Conservation (phyloP, 1,140 invertebrate species). For the Hycleus phaleratus region DNA sequence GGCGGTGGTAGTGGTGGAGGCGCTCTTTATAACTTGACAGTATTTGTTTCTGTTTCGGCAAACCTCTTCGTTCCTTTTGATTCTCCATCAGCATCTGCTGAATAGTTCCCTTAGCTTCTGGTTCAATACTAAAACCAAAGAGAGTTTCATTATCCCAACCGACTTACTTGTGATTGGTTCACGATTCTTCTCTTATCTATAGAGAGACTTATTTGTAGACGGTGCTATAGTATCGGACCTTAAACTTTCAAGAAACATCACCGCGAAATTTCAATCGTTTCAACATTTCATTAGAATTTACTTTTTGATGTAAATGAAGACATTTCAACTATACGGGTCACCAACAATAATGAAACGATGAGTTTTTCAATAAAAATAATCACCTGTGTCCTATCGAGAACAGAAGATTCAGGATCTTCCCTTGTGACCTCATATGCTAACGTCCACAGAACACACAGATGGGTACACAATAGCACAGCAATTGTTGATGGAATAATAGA, state of each 20-base stretch:
- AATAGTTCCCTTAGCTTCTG: conserved; percentile 30
- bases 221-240: no score
- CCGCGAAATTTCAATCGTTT: no score
- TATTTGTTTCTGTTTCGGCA: conserved; percentile 40
- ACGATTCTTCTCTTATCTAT: conserved; percentile 35
- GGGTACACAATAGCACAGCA: conserved; percentile 32
- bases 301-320: no score
- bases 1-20: conserved; percentile 16
- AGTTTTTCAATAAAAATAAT: background rate
- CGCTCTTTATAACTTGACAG: conserved; percentile 37
- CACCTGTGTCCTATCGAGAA: conserved; percentile 4
- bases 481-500: conserved; percentile 35
- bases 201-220: conserved; percentile 32
- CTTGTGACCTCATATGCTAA: conserved; percentile 13
- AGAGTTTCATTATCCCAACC: conserved; percentile 31
- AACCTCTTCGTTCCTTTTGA: conserved; percentile 34
- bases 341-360: no score
- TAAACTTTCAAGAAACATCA: no score
- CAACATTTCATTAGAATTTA: no score
- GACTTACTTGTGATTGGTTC: conserved; percentile 35
- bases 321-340: no score
- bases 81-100: conserved; percentile 39
- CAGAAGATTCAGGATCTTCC: conserved; percentile 1
- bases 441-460: conserved; percentile 24
- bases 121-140: conserved; percentile 28